Evolutionary conservation across 2,113 vertebrate species (phyloP).

Genomic region (Syrrhaptes paradoxus): DNA sequence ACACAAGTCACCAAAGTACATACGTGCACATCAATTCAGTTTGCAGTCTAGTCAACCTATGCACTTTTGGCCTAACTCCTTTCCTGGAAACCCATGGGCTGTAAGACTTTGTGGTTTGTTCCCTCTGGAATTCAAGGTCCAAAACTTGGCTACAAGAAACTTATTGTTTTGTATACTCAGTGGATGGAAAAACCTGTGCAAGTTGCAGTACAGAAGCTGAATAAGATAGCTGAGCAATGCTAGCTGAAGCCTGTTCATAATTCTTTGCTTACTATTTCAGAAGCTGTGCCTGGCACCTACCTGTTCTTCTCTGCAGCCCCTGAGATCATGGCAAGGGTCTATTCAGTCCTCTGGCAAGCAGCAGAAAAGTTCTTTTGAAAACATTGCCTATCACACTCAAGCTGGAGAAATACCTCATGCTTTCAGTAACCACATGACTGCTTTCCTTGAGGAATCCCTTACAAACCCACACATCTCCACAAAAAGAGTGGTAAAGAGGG

Average conservation of each 20-base stretch:
- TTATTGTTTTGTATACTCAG: background rate
- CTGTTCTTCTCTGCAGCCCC: background rate
- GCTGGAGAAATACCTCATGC: background rate
- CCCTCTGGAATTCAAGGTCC: background rate
- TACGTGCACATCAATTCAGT: background rate
- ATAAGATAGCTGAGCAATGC: background rate
- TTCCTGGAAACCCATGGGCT: background rate
- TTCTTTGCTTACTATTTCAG: too few species aligned
- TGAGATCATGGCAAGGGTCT: background rate
- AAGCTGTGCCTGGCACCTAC: background rate
- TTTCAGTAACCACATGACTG: background rate
- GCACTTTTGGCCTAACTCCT: background rate
- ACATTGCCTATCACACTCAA: background rate
- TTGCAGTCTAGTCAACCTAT: background rate
- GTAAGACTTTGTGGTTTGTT: background rate
- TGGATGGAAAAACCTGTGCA: background rate
- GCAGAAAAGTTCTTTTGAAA: background rate
- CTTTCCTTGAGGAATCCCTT: background rate
- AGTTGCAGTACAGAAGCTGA: background rate
- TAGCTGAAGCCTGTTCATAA: background rate
- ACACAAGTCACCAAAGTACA: background rate
- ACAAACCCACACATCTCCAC: background rate
- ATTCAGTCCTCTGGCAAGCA: background rate
- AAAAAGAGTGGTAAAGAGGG: background rate
- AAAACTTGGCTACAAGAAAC: background rate